Evolutionary conservation across 1,140 invertebrate species (phyloP).

Genomic region (Trichomalopsis sarcophagae): DNA sequence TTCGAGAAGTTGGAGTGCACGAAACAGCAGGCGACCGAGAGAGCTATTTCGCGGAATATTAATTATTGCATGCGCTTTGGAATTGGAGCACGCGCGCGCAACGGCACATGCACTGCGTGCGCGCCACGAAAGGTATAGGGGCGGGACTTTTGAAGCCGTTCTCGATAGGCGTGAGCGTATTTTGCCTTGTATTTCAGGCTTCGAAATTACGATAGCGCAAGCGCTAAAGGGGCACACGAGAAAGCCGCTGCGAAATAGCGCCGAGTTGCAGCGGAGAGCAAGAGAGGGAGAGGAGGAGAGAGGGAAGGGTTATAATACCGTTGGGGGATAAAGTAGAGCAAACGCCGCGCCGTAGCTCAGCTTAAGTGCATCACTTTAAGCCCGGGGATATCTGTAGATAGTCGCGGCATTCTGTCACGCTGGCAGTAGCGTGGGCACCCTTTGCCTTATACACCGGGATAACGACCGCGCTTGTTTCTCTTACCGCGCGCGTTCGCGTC

Average conservation of each 20-base stretch:
- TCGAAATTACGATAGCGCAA: conserved; percentile 8
- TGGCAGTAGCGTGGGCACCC: background rate
- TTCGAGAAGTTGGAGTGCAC: background rate
- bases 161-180: background rate
- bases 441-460: background rate
- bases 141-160: background rate
- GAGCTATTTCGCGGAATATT: background rate
- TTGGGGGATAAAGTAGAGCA: conserved; percentile 23
- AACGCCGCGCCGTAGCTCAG: conserved; percentile 49
- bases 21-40: background rate
- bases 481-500: background rate
- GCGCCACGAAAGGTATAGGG: background rate
- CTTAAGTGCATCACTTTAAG: conserved; percentile 62
- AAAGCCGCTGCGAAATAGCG: background rate
- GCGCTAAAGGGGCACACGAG: too few species aligned
- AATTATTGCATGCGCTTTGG: background rate
- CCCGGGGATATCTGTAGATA: conserved; percentile 41
- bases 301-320: background rate
- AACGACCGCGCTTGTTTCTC: background rate
- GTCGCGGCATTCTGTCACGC: conserved; percentile 42
- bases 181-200: conserved; percentile 1
- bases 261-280: background rate
- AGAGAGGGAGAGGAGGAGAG: background rate
- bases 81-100: background rate
- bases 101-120: too few species aligned